Evolutionary conservation across 2,888 invertebrate genomes (phyloP).

Genomic region (Tetragonula carbonaria): DNA sequence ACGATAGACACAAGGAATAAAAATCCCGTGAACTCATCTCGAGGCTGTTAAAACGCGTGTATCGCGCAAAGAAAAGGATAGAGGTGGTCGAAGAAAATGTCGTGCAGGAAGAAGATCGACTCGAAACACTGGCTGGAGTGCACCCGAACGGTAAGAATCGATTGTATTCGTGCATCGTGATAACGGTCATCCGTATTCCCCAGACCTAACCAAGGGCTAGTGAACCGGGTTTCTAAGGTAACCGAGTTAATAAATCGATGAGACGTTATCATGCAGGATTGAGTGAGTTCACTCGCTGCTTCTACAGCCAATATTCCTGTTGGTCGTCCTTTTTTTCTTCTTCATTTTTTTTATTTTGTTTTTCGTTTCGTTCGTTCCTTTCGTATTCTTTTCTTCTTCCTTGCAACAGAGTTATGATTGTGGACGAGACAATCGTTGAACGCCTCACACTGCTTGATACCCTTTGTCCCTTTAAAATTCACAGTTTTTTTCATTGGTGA

Average conservation of each 20-base stretch:
- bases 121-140: constrained; percentile 78
- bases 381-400: background rate
- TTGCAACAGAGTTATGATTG: constrained; percentile 31
- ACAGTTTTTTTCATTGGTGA: no score
- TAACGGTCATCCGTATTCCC: constrained; percentile 56
- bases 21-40: background rate
- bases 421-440: constrained; percentile 35
- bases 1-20: background rate
- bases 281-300: constrained; percentile 45
- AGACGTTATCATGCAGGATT: constrained; percentile 57
- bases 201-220: constrained; percentile 30
- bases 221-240: constrained; percentile 63
- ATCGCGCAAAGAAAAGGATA: background rate
- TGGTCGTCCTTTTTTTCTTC: constrained; percentile 7
- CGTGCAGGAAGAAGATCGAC: constrained; percentile 79
- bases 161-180: constrained; percentile 64
- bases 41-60: background rate
- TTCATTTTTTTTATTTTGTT: no score
- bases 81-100: constrained; percentile 67
- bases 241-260: constrained; percentile 70
- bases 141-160: constrained; percentile 75
- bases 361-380: background rate
- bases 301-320: constrained; percentile 36
- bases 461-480: constrained; percentile 19
- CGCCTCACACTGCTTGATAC: constrained; percentile 7